Percentiles rank a stretch among this genome's conserved stretches.
phyloP scores from a whole-genome alignment of 30 jellyfish, hydroid and myxozoan species.

The Aurelia sp. region DNA sequence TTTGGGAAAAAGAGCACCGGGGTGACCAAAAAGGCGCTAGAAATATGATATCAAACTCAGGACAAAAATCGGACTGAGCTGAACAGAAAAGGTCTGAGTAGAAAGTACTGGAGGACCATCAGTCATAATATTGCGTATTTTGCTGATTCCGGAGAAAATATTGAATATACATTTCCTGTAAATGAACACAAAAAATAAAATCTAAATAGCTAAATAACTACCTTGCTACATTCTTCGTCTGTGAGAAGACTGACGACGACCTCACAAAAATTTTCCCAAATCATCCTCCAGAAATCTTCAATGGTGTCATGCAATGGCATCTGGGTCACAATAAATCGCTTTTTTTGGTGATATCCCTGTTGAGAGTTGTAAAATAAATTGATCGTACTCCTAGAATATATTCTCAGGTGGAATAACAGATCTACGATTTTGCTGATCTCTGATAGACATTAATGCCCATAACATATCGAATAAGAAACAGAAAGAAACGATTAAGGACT shows the following conservation, averaged over 20 bases:
- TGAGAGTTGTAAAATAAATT: background rate
- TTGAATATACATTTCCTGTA: too few relatives aligned
- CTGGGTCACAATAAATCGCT: conserved; percentile 82
- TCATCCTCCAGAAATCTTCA: conserved; percentile 95
- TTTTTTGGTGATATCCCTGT: conserved; percentile 73
- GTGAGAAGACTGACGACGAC: conserved; percentile 75
- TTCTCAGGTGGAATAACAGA: background rate
- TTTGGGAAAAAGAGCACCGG: too few relatives aligned
- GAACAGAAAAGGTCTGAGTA: too few relatives aligned
- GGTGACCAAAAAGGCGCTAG: too few relatives aligned
- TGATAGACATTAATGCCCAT: background rate
- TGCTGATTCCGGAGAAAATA: too few relatives aligned
- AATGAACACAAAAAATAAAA: too few relatives aligned
- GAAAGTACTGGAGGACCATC: too few relatives aligned
- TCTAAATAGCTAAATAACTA: background rate
- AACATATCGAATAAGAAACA: background rate
- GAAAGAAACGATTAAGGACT: too few relatives aligned
- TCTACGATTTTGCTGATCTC: background rate
- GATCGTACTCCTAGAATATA: too few relatives aligned
- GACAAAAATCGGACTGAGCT: too few relatives aligned
- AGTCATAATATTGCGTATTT: too few relatives aligned
- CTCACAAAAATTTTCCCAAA: conserved; percentile 75
- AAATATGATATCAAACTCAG: too few relatives aligned
- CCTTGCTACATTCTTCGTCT: conserved; percentile 76
- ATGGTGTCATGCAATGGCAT: conserved; percentile 78